Evolutionary conservation across 2,888 invertebrate genomes (phyloP).

Genomic region (Chymomyza fuscimana): DNA sequence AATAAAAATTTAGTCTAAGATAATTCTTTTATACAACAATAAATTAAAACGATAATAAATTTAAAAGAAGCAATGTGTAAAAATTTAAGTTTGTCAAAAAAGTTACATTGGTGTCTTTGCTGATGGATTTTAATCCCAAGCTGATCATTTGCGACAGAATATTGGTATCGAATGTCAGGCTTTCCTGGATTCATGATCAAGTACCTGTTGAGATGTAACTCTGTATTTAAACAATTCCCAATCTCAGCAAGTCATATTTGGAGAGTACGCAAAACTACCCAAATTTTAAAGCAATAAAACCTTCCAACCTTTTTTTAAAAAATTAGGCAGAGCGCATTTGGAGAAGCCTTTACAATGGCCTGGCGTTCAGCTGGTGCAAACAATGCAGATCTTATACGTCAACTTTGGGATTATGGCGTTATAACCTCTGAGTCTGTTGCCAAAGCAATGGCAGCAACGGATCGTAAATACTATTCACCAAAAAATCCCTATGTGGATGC

Average conservation of each 20-base stretch:
- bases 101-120: slow-evolving; percentile 3
- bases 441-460: slow-evolving; percentile 90
- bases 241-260: too few species aligned
- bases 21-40: slow-evolving; percentile 49
- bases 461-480: slow-evolving; percentile 89
- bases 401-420: slow-evolving; percentile 89
- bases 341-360: slow-evolving; percentile 84
- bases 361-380: slow-evolving; percentile 92
- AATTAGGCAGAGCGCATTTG: too few species aligned
- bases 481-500: slow-evolving; percentile 92
- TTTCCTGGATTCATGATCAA: too few species aligned
- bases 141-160: too few species aligned
- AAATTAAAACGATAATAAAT: slow-evolving; percentile 27
- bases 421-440: slow-evolving; percentile 88
- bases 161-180: too few species aligned
- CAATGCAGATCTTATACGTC: slow-evolving; percentile 89
- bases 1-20: slow-evolving; percentile 47
- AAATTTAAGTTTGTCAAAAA: slow-evolving; percentile 30
- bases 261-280: too few species aligned
- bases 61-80: background rate
- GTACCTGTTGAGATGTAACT: too few species aligned
- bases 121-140: too few species aligned
- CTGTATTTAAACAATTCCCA: too few species aligned
- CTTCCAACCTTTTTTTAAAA: too few species aligned
- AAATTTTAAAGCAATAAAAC: too few species aligned